phyloP scores from a whole-genome alignment of 2,797 vertebrate genomes.

The Sciaenops ocellatus region DNA sequence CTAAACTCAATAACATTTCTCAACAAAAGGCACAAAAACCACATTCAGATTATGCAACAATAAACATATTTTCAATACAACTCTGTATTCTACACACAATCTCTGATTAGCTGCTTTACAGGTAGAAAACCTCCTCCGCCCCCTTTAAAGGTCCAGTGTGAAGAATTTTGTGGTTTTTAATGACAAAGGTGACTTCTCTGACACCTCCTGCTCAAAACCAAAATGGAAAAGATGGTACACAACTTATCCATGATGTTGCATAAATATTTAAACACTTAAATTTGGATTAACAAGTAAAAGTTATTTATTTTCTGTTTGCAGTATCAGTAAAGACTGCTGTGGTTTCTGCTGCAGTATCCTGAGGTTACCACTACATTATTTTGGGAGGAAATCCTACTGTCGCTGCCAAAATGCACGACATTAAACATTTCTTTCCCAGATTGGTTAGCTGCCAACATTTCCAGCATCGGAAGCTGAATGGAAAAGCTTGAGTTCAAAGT shows the following conservation, averaged over 20 bases:
- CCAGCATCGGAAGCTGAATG: neutral
- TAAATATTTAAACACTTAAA: neutral
- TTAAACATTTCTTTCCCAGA: neutral
- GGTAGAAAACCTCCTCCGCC: too few species aligned
- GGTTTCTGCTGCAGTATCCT: neutral
- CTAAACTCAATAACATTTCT: too few species aligned
- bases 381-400: neutral
- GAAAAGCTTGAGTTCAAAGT: slow-evolving; percentile 20
- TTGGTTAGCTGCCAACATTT: neutral
- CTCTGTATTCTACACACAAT: too few species aligned
- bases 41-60: too few species aligned
- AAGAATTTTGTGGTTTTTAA: too few species aligned
- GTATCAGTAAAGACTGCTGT: neutral
- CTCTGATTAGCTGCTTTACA: too few species aligned
- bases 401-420: neutral
- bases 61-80: too few species aligned
- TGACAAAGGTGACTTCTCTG: too few species aligned
- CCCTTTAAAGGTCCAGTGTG: too few species aligned
- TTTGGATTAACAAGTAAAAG: neutral
- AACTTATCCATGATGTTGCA: neutral
- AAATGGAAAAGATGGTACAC: too few species aligned
- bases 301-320: neutral
- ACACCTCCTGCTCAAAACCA: too few species aligned
- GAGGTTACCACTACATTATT: neutral
- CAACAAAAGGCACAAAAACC: too few species aligned